phyloP scores from a whole-genome alignment of 2,888 invertebrate species.

The Lasioglossum pauxillum region DNA sequence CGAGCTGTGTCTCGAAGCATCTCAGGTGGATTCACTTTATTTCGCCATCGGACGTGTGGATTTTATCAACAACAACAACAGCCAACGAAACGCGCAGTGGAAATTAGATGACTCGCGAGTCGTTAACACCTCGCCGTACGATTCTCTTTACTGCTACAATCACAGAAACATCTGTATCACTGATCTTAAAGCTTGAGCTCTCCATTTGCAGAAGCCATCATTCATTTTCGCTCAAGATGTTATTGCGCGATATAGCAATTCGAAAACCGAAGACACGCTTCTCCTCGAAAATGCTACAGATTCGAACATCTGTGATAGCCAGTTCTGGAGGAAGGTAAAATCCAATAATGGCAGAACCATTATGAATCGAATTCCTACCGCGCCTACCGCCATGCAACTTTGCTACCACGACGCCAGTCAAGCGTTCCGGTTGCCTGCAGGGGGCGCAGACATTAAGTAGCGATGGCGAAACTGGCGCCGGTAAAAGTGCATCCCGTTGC shows the following conservation, averaged over 20 bases:
- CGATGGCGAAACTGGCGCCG: neutral
- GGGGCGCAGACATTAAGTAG: neutral
- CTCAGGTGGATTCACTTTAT: neutral
- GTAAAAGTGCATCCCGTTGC: neutral
- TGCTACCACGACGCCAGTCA: neutral
- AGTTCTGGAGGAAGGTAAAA: neutral
- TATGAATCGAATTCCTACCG: neutral
- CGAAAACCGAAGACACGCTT: no score
- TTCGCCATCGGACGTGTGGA: neutral
- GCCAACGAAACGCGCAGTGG: neutral
- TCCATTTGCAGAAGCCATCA: neutral
- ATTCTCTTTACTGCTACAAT: no score
- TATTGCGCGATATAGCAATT: no score
- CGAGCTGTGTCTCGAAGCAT: constrained; percentile 19
- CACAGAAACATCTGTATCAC: neutral
- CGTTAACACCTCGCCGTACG: no score
- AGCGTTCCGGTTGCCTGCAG: neutral
- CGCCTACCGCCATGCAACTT: constrained; percentile 38
- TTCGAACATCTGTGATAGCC: no score
- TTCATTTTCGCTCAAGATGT: neutral
- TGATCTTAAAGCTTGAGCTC: neutral
- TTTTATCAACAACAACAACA: neutral
- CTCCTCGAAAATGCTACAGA: no score
- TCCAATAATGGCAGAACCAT: neutral
- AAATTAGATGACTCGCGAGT: neutral